Evolutionary conservation across 1,140 invertebrate species (phyloP), one percentile per base, ranked within the genome.

Genomic region (Tetraneura akinire): DNA sequence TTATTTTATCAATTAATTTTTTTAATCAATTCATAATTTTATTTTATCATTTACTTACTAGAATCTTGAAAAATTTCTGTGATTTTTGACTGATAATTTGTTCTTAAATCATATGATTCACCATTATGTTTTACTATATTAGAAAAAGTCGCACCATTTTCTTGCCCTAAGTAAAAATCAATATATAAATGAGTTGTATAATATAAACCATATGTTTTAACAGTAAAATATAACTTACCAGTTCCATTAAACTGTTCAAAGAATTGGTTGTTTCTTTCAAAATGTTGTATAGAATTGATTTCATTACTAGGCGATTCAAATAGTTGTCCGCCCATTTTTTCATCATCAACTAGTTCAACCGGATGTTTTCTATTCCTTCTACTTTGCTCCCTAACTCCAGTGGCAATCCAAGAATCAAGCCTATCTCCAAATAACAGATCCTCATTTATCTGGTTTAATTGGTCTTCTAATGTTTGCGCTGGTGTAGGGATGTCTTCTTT

Each of bases 361-460:
- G 83, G 83, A 80, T 83, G 83, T 55, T 83, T 83, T 16, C 81
- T 64, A 71, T 83, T 83, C 47, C 82, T 81, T 23, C 80, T 62
- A 47, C 60, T 51, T 68, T 80, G 80, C 47, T 82, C 83, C 74
- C 81, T 62, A 23, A 81, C 68, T 14, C 80, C 80, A 21, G 81
- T 81, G 16, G 80, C 81, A 47, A 86, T 86, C 86, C 85, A 86
- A 68, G 86, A 85, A 81, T 87, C 86, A 29, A 87, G 81, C 81
- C 86, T 86, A 53, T 85, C 84, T 71, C 87, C 86, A 81, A 87
- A 80, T 80, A 85, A 83, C 49, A 86, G 81, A 83, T 87, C 85
- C 81, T 88, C 86, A 74, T 87, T 78, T 9, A 78, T 78, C 6
- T 78, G 74, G 37, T 78, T 78, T 9, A 78, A 62, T 13, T 78